phyloP scores from a whole-genome alignment of 1,140 invertebrate species.

The Nasonia vitripennis region DNA sequence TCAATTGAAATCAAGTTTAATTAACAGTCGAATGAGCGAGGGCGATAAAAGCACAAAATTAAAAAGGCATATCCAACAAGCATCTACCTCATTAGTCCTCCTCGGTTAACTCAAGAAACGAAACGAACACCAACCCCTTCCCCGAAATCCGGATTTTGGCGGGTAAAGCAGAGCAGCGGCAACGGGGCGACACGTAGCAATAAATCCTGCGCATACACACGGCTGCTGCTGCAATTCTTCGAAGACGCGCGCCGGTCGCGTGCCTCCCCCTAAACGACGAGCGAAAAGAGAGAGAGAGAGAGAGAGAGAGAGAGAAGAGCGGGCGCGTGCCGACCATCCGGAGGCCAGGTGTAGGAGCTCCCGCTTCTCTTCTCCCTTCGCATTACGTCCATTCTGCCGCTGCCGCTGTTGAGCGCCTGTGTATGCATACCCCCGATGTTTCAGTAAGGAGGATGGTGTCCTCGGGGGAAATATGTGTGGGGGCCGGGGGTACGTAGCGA shows the following conservation, averaged over 20 bases:
- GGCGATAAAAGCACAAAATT: not conserved
- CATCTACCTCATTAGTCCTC: not conserved
- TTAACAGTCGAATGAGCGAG: too few species aligned
- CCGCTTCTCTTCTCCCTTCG: slow-evolving; percentile 34
- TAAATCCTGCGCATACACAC: slow-evolving; percentile 7
- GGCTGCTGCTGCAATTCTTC: not conserved
- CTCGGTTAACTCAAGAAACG: not conserved
- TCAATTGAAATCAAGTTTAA: too few species aligned
- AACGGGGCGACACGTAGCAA: not conserved
- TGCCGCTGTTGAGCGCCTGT: not conserved
- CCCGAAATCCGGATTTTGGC: not conserved
- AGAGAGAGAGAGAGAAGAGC: not conserved
- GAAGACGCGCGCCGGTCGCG: slow-evolving; percentile 4
- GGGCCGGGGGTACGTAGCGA: not conserved
- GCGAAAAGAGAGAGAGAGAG: not conserved
- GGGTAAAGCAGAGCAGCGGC: not conserved
- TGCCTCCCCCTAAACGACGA: not conserved
- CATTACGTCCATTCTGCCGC: slow-evolving; percentile 35
- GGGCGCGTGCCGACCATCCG: slow-evolving; percentile 46
- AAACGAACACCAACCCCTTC: not conserved
- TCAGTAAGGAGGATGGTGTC: not conserved
- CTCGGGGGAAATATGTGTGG: not conserved
- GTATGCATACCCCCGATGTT: too few species aligned
- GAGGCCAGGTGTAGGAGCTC: slow-evolving; percentile 52
- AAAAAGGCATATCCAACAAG: not conserved